Evolutionary conservation across 2,888 invertebrate species (phyloP).

Genomic region (Orchesella flavescens): DNA sequence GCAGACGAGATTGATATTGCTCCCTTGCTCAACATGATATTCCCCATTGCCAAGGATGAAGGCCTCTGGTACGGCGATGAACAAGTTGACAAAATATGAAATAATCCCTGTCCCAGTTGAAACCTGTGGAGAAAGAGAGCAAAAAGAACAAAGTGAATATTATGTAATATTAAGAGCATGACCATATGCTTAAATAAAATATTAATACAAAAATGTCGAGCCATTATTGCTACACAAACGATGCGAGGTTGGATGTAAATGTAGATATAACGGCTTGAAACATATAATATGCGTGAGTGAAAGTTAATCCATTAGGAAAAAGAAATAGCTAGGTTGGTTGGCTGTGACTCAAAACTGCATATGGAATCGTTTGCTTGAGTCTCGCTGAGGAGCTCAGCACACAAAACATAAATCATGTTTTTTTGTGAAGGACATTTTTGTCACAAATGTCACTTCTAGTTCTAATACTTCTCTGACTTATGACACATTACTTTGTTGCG

Average conservation of each 20-base stretch:
- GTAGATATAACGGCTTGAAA: not conserved
- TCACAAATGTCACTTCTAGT: conserved; percentile 24
- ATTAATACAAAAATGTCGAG: not conserved
- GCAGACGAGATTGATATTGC: conserved; percentile 75
- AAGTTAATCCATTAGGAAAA: conserved; percentile 14
- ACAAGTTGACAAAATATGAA: conserved; percentile 74
- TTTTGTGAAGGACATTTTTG: conserved; percentile 28
- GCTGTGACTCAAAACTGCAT: conserved; percentile 84
- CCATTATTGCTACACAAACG: not conserved
- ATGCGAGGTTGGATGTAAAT: too few relatives aligned
- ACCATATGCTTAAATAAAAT: not conserved
- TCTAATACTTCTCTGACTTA: not conserved
- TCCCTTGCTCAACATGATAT: conserved; percentile 75
- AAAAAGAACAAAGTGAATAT: conserved; percentile 19
- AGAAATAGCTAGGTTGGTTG: conserved; percentile 93
- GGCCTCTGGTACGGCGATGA: conserved; percentile 74
- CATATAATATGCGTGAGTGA: not conserved
- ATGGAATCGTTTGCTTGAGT: not conserved
- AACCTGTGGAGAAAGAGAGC: conserved; percentile 73
- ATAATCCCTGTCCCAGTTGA: conserved; percentile 74
- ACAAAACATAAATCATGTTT: conserved; percentile 34
- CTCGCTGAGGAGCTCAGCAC: not conserved
- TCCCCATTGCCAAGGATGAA: conserved; percentile 75
- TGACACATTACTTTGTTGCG: not conserved
- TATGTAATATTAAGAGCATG: not conserved